Evolutionary conservation across 2,888 invertebrate species (phyloP).

Genomic region (Disparrhopalites patrizii): DNA sequence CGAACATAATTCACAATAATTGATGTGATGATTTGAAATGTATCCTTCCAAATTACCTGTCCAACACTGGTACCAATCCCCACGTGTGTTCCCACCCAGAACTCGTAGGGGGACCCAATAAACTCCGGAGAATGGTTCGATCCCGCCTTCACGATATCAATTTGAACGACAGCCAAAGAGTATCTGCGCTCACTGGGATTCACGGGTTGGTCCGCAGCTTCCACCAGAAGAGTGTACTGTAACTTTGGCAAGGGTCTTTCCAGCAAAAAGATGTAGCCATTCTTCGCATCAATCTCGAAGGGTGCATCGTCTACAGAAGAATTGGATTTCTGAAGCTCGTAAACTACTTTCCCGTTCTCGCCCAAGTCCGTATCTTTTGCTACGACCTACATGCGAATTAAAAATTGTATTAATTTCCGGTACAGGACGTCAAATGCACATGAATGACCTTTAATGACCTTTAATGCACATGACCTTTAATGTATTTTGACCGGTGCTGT

Average conservation of each 20-base stretch:
- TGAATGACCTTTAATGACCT: too few species aligned
- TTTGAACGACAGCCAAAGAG: conserved; percentile 77
- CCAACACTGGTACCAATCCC: conserved; percentile 80
- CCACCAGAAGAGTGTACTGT: conserved; percentile 74
- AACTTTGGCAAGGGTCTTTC: conserved; percentile 65
- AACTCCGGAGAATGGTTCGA: conserved; percentile 61
- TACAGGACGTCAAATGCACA: too few species aligned
- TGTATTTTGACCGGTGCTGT: too few species aligned
- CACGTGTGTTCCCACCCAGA: conserved; percentile 84
- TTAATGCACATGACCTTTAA: too few species aligned
- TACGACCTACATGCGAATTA: conserved; percentile 55
- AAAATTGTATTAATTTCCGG: too few species aligned
- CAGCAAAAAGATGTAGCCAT: conserved; percentile 65
- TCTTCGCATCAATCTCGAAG: conserved; percentile 67
- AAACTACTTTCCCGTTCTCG: conserved; percentile 70
- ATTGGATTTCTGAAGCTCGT: conserved; percentile 62
- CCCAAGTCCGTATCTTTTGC: conserved; percentile 71
- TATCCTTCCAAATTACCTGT: too few species aligned
- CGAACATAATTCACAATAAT: neutral
- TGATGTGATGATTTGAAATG: too few species aligned
- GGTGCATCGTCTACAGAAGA: conserved; percentile 58
- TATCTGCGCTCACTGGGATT: conserved; percentile 79
- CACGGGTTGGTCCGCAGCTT: conserved; percentile 75
- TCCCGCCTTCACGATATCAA: conserved; percentile 64
- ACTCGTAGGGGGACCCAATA: conserved; percentile 79